These are phyloP conservation scores for Lutjanus argentimaculatus DNA, from an alignment of 2,797 vertebrate species.

Conservation along the genomic window DNA sequence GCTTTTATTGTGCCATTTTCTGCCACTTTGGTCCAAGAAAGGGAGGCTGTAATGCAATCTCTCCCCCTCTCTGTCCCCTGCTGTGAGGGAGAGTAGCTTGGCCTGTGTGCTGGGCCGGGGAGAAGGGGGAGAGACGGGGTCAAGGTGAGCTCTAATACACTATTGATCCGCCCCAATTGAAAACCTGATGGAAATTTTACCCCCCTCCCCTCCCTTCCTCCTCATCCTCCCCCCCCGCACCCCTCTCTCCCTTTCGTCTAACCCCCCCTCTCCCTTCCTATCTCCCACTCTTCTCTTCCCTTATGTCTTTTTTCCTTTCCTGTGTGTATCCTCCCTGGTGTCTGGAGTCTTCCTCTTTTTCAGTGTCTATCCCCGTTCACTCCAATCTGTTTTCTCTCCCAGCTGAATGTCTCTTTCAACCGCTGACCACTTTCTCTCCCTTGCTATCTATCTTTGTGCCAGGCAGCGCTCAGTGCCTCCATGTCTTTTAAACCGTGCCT, in stretches of 20 bases:
- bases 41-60: constrained; percentile 87
- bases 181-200: constrained; percentile 92
- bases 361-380: constrained; percentile 73
- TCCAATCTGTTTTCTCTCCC: constrained; percentile 81
- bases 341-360: constrained; percentile 82
- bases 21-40: constrained; percentile 89
- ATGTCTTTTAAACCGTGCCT: constrained; percentile 74
- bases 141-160: constrained; percentile 93
- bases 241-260: constrained; percentile 56
- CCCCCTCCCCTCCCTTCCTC: constrained; percentile 76
- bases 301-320: constrained; percentile 80
- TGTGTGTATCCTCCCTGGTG: constrained; percentile 81
- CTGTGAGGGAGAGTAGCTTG: constrained; percentile 89
- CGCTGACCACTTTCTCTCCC: constrained; percentile 73
- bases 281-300: constrained; percentile 75
- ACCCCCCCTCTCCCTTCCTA: constrained; percentile 65
- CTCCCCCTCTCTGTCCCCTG: constrained; percentile 86
- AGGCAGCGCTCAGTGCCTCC: constrained; percentile 58
- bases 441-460: constrained; percentile 60
- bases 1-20: constrained; percentile 90
- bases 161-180: constrained; percentile 92
- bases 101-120: constrained; percentile 85
- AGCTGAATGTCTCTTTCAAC: constrained; percentile 82
- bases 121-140: constrained; percentile 86
- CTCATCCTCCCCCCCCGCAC: constrained; percentile 62